Evolutionary conservation across 1,140 invertebrate species (phyloP).

Genomic region (Gyrodactylus salaris): DNA sequence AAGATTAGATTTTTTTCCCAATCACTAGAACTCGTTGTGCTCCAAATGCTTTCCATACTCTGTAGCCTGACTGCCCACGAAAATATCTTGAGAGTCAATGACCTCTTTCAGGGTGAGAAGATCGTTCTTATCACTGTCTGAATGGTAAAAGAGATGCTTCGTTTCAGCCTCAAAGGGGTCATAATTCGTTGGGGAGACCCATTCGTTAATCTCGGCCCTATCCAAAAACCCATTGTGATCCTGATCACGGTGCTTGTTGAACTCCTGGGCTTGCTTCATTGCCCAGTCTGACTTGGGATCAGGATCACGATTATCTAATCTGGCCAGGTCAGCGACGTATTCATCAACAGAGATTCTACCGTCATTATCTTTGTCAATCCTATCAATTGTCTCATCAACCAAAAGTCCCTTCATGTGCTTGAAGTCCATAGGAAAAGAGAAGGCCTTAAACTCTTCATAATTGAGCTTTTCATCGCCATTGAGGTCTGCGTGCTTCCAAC

Average conservation of each 20-base stretch:
- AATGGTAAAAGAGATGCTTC: slow-evolving; percentile 60
- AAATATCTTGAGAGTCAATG: not conserved
- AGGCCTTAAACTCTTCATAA: slow-evolving; percentile 52
- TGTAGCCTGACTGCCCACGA: slow-evolving; percentile 3
- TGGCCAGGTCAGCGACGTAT: slow-evolving; percentile 24
- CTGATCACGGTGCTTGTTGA: slow-evolving; percentile 35
- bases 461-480: slow-evolving; percentile 14
- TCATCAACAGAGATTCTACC: slow-evolving; percentile 32
- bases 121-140: slow-evolving; percentile 35
- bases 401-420: slow-evolving; percentile 60
- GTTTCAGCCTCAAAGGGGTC: slow-evolving; percentile 81
- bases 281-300: slow-evolving; percentile 56
- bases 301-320: not conserved
- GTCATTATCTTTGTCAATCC: slow-evolving; percentile 81
- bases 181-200: slow-evolving; percentile 78
- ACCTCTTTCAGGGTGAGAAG: not conserved
- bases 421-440: slow-evolving; percentile 75
- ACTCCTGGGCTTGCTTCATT: slow-evolving; percentile 63
- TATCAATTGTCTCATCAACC: slow-evolving; percentile 63
- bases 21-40: slow-evolving; percentile 1
- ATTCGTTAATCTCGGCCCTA: slow-evolving; percentile 41
- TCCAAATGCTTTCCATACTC: not conserved
- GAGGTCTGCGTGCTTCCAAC: slow-evolving; percentile 17
- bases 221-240: slow-evolving; percentile 59
- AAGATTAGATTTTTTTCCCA: too few relatives aligned